Percentiles rank a stretch among this genome's conserved stretches.
Evolutionary conservation across 2,797 vertebrate species (phyloP).

Genomic region (Coluber constrictor): DNA sequence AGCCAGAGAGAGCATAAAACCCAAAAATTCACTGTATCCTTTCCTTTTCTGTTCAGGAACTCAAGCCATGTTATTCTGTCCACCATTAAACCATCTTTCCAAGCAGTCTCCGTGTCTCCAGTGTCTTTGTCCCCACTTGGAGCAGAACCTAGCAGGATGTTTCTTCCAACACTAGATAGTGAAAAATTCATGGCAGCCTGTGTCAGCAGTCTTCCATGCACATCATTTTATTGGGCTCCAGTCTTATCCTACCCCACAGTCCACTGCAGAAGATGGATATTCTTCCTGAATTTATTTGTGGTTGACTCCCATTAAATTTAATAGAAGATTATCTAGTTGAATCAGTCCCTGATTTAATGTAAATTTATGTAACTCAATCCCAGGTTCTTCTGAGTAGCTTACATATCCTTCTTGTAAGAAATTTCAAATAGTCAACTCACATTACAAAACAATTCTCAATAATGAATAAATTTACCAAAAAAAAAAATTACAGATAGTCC

Average conservation of each 20-base stretch:
- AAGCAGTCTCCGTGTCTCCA: too few relatives aligned
- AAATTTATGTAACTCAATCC: not conserved
- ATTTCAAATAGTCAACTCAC: not conserved
- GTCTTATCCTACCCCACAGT: not conserved
- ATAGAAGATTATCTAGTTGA: not conserved
- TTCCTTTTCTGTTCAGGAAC: too few relatives aligned
- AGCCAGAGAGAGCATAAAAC: too few relatives aligned
- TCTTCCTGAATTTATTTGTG: not conserved
- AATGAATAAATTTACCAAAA: not conserved
- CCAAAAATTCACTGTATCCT: too few relatives aligned
- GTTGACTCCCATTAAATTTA: not conserved
- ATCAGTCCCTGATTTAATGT: not conserved
- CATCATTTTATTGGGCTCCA: not conserved
- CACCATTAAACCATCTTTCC: too few relatives aligned
- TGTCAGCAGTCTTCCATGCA: not conserved
- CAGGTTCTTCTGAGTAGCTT: not conserved
- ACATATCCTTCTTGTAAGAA: not conserved
- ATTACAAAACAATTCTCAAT: not conserved
- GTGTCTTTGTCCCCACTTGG: too few relatives aligned
- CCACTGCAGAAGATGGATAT: not conserved
- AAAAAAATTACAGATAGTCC: not conserved
- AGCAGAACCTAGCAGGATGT: too few relatives aligned
- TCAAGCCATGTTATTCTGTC: too few relatives aligned
- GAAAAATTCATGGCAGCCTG: not conserved
- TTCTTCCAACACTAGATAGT: too few relatives aligned